Evolutionary conservation across 2,113 vertebrate genomes (phyloP).

Genomic region (Phrynosoma platyrhinos): DNA sequence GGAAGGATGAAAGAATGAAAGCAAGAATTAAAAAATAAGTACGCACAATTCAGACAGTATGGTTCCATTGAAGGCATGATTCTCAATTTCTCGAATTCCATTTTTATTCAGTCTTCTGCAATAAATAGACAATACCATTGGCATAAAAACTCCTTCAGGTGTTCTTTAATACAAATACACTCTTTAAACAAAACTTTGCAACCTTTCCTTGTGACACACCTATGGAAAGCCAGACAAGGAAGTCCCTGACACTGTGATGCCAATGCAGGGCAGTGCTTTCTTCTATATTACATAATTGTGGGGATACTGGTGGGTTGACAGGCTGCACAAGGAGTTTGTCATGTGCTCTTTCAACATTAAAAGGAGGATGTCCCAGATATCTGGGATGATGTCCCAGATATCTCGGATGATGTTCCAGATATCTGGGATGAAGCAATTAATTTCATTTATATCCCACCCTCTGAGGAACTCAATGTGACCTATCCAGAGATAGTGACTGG

Average conservation of each 20-base stretch:
- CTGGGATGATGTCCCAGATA: too few relatives aligned
- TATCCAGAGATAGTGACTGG: not conserved
- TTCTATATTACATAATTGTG: not conserved
- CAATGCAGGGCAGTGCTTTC: not conserved
- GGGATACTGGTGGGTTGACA: too few relatives aligned
- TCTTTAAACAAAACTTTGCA: not conserved
- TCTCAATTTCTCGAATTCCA: constrained; percentile 89
- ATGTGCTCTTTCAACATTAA: not conserved
- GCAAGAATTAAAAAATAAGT: constrained; percentile 42
- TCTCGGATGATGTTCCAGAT: not conserved
- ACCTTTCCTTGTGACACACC: not conserved
- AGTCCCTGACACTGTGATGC: not conserved
- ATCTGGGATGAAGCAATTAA: not conserved
- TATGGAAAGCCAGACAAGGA: too few relatives aligned
- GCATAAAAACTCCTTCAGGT: not conserved
- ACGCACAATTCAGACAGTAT: constrained; percentile 90
- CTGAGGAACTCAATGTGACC: not conserved
- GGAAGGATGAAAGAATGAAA: not conserved
- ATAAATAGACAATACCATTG: constrained; percentile 33
- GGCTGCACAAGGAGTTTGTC: not conserved
- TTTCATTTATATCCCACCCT: not conserved
- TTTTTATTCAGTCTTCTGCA: constrained; percentile 93
- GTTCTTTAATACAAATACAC: not conserved
- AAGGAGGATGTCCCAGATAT: not conserved
- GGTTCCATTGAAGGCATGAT: constrained; percentile 93